phyloP scores from a whole-genome alignment of 2,113 vertebrate species.

The Bos taurus region DNA sequence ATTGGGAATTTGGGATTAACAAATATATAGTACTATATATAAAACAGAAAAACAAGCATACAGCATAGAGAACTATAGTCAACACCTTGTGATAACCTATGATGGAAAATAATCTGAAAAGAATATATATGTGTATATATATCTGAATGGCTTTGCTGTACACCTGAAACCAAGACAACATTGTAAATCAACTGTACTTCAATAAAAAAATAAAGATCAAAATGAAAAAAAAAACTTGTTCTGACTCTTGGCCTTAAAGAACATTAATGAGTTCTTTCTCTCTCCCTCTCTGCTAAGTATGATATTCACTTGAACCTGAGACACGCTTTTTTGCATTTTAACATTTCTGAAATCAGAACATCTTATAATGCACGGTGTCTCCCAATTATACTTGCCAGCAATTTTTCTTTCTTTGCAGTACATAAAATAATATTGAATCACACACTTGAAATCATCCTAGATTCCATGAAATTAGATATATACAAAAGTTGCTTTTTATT shows the following conservation, averaged over 20 bases:
- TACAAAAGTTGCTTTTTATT: neutral
- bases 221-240: neutral
- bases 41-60: neutral
- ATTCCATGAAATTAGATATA: neutral
- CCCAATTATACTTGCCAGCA: neutral
- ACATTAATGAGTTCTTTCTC: neutral
- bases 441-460: neutral
- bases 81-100: neutral
- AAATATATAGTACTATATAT: neutral
- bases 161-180: neutral
- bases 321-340: neutral
- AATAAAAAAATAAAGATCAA: neutral
- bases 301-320: neutral
- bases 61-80: neutral
- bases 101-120: neutral
- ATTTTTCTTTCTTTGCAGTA: neutral
- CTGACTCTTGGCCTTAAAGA: neutral
- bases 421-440: constrained; percentile 8
- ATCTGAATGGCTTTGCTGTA: neutral
- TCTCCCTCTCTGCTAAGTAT: neutral
- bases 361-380: neutral
- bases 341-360: neutral
- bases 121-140: neutral
- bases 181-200: neutral
- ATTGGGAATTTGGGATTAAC: neutral